phyloP scores from a whole-genome alignment of 2,797 vertebrate species.

The Eospalax fontanierii region DNA sequence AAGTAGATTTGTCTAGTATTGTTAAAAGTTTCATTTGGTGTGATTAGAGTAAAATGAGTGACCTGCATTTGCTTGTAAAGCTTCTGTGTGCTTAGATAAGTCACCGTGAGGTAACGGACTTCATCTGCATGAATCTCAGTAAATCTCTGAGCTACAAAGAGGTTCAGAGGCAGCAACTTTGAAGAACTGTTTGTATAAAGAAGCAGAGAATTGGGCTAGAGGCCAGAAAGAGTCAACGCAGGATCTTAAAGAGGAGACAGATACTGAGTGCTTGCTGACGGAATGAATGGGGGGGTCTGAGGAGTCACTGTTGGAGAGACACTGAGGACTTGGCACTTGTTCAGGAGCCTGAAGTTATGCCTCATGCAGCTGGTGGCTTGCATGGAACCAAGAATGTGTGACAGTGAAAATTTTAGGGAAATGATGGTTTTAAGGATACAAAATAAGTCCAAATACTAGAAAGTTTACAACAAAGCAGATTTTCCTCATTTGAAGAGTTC shows the following conservation, averaged over 20 bases:
- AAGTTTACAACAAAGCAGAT: slow-evolving; percentile 3
- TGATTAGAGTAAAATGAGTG: neutral
- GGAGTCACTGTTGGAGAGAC: no score
- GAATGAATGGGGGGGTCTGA: neutral
- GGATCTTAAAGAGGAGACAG: neutral
- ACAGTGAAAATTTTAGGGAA: slow-evolving; percentile 1
- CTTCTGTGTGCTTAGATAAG: neutral
- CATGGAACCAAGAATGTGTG: neutral
- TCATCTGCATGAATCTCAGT: neutral
- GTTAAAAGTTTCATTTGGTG: neutral
- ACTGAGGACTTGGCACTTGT: neutral
- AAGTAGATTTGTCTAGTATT: neutral
- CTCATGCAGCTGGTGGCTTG: neutral
- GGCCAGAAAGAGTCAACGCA: neutral
- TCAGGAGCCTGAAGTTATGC: neutral
- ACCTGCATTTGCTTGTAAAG: neutral
- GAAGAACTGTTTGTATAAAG: neutral
- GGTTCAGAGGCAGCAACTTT: neutral
- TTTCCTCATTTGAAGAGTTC: neutral
- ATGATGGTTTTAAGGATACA: neutral
- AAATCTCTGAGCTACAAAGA: neutral
- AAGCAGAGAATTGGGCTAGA: neutral
- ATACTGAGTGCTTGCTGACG: neutral
- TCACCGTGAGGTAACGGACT: neutral
- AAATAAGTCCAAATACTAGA: neutral